Percentiles rank a stretch among this genome's conserved stretches.
Evolutionary conservation across 2,888 invertebrate genomes (phyloP).

Genomic region (Herminia tarsipennalis): DNA sequence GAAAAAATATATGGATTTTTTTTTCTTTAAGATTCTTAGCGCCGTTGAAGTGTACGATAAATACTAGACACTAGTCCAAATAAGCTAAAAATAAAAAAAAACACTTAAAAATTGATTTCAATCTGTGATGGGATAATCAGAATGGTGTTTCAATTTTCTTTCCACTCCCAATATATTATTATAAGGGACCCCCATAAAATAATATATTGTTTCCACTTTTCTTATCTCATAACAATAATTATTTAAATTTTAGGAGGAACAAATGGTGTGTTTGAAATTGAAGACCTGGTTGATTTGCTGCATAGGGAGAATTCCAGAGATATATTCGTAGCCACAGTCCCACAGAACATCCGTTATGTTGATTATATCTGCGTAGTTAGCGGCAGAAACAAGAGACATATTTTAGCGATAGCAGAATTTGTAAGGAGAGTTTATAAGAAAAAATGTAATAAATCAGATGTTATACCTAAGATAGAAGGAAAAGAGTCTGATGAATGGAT

Average conservation of each 20-base stretch:
- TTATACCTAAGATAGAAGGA: constrained; percentile 92
- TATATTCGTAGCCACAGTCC: constrained; percentile 92
- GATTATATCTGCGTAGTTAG: constrained; percentile 94
- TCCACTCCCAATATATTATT: no score
- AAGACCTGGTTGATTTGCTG: constrained; percentile 92
- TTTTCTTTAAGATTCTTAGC: no score
- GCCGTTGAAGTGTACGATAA: no score
- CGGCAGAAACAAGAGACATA: constrained; percentile 90
- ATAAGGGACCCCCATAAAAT: no score
- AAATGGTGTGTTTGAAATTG: constrained; percentile 94
- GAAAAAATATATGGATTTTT: no score
- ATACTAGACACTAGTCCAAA: no score
- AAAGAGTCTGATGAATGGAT: constrained; percentile 92
- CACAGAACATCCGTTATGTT: constrained; percentile 91
- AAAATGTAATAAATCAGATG: constrained; percentile 87
- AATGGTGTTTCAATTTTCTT: no score
- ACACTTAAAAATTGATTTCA: no score
- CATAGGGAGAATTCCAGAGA: constrained; percentile 91
- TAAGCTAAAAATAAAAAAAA: no score
- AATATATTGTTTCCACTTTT: no score
- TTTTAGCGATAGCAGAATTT: constrained; percentile 90
- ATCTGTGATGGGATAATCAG: no score
- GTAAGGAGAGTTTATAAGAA: constrained; percentile 91
- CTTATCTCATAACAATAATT: no score
- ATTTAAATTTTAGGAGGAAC: constrained; percentile 89